Evolutionary conservation across 2,888 invertebrate genomes (phyloP), one percentile per base, ranked within the genome.

Genomic region (Ypsolopha sequella): DNA sequence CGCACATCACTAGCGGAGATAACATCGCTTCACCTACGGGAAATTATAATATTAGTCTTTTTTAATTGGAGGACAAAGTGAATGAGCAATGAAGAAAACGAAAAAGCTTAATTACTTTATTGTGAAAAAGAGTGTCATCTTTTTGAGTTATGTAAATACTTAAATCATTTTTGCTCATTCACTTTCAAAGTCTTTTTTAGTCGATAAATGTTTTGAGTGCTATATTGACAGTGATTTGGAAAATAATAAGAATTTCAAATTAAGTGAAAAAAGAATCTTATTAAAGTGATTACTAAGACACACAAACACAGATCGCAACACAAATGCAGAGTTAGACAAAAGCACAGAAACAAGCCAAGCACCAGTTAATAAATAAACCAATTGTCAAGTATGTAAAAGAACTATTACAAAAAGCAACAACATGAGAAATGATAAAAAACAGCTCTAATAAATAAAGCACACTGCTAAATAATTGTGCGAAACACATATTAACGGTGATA

Each of bases 1-100:
- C 97, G 87, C 97, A 98, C 95, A 97, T 96, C 68, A 98, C 97
- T 66, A 97, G 89, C 54, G 97, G 97, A 66, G 96, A 96, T 65
- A 97, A 89, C 89, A 97, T 91, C 57, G 95, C 95, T 89, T 98
- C 97, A 91, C 97, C 96, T 96, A 76, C 34, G n/a, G 14, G 10
- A 13, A 8, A 50, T 8, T 24, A n/a, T 24, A 10, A 33, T 24
- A 24, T 39, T 33, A 33, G 33, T 39, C 24, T 14, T 34, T 34
- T 7, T n/a, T 14, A 39, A 10, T 36, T 43, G 36, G 36, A 36
- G 44, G 9, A 13, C 9, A 44, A 13, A 9, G 34, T 34, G 43
- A 41, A 46, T 41, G 41, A 39, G 45, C 36, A 38, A 46, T 39
- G 41, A 51, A 48, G 35, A 24, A 24, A 24, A 24, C 24, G 24